Conservation (phyloP, 2,888 invertebrate species). For the Perizoma flavofasciatum region DNA sequence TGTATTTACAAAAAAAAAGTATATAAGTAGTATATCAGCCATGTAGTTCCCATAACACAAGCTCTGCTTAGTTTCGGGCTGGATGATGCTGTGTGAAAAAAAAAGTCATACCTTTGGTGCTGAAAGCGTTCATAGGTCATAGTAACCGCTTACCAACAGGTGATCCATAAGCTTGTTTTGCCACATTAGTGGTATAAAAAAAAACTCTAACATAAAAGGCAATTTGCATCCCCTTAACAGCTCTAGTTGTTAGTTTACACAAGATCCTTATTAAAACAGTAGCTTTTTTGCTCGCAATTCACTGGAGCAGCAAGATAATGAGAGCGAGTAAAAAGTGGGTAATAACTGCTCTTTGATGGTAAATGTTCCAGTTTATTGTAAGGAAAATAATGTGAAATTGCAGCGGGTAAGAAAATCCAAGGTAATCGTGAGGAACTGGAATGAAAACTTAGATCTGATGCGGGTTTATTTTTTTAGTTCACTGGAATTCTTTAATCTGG, state of each 20-base stretch:
- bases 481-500: too few species aligned
- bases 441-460: conserved; percentile 16
- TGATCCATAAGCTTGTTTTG: not conserved
- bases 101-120: too few species aligned
- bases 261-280: conserved; percentile 37
- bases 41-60: too few species aligned
- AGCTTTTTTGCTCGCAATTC: conserved; percentile 22
- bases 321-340: conserved; percentile 25
- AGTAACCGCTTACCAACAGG: too few species aligned
- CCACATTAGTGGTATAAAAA: not conserved
- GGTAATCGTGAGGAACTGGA: conserved; percentile 22
- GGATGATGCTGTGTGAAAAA: too few species aligned
- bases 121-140: too few species aligned
- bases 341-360: conserved; percentile 30
- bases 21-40: too few species aligned
- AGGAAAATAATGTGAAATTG: conserved; percentile 25
- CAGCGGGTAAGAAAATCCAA: conserved; percentile 17
- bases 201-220: not conserved
- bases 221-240: conserved; percentile 27
- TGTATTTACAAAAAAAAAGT: too few species aligned
- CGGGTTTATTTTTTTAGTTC: not conserved
- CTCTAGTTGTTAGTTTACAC: conserved; percentile 37
- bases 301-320: conserved; percentile 29
- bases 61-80: too few species aligned
- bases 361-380: conserved; percentile 32